phyloP scores from a whole-genome alignment of 2,797 vertebrate species.

The Sebastes steindachneri region DNA sequence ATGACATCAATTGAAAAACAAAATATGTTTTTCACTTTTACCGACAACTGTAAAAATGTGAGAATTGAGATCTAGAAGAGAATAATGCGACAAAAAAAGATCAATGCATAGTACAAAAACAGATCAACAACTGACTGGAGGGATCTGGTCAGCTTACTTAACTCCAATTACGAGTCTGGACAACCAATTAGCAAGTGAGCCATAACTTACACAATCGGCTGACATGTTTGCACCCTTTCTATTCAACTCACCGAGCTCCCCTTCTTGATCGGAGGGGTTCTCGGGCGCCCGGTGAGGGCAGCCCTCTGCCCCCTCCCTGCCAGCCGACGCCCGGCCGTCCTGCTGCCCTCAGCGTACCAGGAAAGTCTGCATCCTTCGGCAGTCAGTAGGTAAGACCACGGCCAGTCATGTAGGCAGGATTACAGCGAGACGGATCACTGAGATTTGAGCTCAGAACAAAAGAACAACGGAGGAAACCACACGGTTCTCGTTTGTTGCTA shows the following conservation, averaged over 20 bases:
- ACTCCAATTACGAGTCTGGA: constrained; percentile 55
- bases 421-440: not conserved
- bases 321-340: constrained; percentile 70
- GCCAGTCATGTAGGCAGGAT: not conserved
- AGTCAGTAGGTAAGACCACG: not conserved
- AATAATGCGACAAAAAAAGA: not conserved
- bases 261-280: constrained; percentile 61
- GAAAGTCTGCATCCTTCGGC: constrained; percentile 14
- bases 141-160: constrained; percentile 4
- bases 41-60: not conserved
- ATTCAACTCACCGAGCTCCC: constrained; percentile 58
- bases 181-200: constrained; percentile 51
- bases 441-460: constrained; percentile 2
- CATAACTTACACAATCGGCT: constrained; percentile 60
- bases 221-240: not conserved
- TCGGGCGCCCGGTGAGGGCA: constrained; percentile 65
- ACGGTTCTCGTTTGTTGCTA: not conserved
- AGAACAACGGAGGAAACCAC: not conserved
- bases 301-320: constrained; percentile 67
- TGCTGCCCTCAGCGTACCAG: constrained; percentile 54
- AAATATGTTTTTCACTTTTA: not conserved
- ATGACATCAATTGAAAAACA: not conserved
- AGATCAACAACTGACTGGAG: not conserved
- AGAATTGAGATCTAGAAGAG: not conserved
- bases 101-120: not conserved